A percentile compares a stretch with the other conserved stretches of the same genome.
Conservation (phyloP, 2,888 invertebrate genomes). For the Aphrophora alni region DNA sequence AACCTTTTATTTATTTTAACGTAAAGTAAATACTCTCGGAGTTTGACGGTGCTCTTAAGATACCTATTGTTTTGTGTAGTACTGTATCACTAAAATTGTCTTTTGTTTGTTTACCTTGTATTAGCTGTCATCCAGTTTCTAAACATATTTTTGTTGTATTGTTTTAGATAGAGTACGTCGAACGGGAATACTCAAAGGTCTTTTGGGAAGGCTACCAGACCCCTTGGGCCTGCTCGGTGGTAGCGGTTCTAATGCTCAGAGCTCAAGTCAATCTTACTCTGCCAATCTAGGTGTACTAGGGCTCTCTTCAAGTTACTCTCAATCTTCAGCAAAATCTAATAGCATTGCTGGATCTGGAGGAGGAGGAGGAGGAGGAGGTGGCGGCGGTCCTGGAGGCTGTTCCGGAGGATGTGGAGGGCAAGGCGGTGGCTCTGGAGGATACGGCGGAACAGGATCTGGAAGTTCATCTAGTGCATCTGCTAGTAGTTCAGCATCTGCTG, state of each 20-base stretch:
- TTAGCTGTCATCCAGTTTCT: no score
- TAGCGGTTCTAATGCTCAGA: constrained; percentile 15
- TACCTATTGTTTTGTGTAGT: no score
- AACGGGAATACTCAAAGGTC: not conserved
- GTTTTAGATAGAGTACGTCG: not conserved
- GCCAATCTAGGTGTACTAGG: constrained; percentile 4
- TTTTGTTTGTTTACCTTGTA: no score
- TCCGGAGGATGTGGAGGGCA: constrained; percentile 18
- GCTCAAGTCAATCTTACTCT: not conserved
- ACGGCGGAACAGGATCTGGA: constrained; percentile 6
- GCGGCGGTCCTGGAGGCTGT: constrained; percentile 14
- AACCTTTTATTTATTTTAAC: no score
- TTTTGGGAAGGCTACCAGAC: not conserved
- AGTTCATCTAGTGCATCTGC: not conserved
- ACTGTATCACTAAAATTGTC: no score
- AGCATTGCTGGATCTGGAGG: constrained; percentile 10
- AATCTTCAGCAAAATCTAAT: not conserved
- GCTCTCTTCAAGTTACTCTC: not conserved
- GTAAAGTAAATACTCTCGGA: no score
- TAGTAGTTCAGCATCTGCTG: not conserved
- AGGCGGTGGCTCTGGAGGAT: not conserved
- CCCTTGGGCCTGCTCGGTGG: not conserved
- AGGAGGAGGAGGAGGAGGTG: constrained; percentile 18
- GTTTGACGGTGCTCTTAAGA: no score
- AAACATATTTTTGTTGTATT: no score